These are phyloP conservation scores for Bemisia tabaci DNA, from an alignment of 1,140 invertebrate species.

Conservation along the genomic window DNA sequence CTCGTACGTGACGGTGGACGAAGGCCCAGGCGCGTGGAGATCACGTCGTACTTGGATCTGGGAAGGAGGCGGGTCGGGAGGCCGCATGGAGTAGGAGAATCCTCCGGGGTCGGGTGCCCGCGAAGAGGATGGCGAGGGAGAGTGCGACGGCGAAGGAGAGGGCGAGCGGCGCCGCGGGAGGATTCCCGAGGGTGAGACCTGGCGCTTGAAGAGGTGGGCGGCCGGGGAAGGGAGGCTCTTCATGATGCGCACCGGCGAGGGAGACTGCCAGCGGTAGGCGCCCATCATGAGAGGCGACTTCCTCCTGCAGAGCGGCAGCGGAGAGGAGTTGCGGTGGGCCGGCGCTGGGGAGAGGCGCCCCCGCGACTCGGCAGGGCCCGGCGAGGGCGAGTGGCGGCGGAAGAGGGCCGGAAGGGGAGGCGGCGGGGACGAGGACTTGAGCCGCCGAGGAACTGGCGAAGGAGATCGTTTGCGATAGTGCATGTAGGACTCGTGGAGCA, in stretches of 20 bases:
- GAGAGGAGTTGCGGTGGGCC: conserved; percentile 13
- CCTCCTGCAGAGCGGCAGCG: conserved; percentile 12
- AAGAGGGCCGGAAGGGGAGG: conserved; percentile 12
- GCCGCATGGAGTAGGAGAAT: conserved; percentile 19
- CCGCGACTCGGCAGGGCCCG: background rate
- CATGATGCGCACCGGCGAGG: conserved; percentile 15
- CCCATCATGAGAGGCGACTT: conserved; percentile 12
- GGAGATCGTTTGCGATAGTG: conserved; percentile 26
- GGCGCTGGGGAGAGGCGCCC: conserved; percentile 14
- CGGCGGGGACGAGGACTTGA: conserved; percentile 6
- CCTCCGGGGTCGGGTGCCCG: background rate
- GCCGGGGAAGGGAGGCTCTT: conserved; percentile 14
- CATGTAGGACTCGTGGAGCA: background rate
- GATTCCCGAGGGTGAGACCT: background rate
- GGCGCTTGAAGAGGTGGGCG: conserved; percentile 10
- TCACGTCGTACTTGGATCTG: conserved; percentile 18
- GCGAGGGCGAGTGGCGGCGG: conserved; percentile 14
- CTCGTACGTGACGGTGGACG: conserved; percentile 7
- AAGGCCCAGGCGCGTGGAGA: conserved; percentile 14
- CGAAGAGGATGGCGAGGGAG: conserved; percentile 15
- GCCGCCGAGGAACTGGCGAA: conserved; percentile 7
- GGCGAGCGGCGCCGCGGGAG: conserved; percentile 8
- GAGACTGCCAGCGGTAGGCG: conserved; percentile 12
- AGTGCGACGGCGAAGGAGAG: conserved; percentile 14
- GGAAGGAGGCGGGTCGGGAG: conserved; percentile 11